Evolutionary conservation across 2,113 vertebrate genomes (phyloP).

Genomic region (Lasiurus borealis): DNA sequence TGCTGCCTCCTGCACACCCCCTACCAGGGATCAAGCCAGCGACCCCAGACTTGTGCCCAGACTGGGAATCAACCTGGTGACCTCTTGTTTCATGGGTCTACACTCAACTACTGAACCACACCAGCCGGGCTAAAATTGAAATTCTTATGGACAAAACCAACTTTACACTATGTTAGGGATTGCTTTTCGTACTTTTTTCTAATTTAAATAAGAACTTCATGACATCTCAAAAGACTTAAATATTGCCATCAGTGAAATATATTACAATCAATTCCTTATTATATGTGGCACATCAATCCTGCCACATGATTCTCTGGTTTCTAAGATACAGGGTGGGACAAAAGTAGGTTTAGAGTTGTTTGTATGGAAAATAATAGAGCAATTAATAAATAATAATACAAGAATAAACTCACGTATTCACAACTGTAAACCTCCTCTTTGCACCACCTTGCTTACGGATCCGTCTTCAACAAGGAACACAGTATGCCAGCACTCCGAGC

Average conservation of each 20-base stretch:
- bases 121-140: not conserved
- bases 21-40: too few relatives aligned
- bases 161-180: not conserved
- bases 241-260: not conserved
- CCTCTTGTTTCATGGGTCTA: too few relatives aligned
- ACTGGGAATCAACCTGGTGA: too few relatives aligned
- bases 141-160: not conserved
- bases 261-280: not conserved
- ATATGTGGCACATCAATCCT: not conserved
- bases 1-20: too few relatives aligned
- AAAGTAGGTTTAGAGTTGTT: not conserved
- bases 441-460: not conserved
- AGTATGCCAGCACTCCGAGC: not conserved
- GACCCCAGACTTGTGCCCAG: too few relatives aligned
- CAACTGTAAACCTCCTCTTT: not conserved
- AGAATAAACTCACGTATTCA: not conserved
- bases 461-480: slow-evolving; percentile 2
- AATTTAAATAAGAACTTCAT: slow-evolving; percentile 26
- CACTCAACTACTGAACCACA: too few relatives aligned
- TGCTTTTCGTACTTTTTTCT: not conserved
- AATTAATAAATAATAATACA: not conserved
- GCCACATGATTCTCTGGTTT: not conserved
- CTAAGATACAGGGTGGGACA: not conserved
- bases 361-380: not conserved
- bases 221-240: slow-evolving; percentile 54